phyloP scores from a whole-genome alignment of 2,888 invertebrate genomes.

The Tridacna gigas region DNA sequence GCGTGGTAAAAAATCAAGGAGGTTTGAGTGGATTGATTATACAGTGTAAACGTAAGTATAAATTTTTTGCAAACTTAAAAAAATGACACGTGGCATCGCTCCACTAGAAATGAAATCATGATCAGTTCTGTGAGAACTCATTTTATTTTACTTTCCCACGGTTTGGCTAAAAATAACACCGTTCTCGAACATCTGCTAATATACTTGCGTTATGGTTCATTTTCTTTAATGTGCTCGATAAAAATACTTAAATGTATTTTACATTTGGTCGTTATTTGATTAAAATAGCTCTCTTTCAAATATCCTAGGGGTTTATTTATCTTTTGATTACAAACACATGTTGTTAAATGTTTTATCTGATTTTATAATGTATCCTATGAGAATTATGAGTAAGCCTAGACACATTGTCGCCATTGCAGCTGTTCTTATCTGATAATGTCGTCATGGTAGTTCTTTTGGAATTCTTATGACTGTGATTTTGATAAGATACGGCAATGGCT shows the following conservation, averaged over 20 bases:
- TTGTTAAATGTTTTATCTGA: slow-evolving; percentile 2
- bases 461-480: not conserved
- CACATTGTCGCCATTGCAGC: not conserved
- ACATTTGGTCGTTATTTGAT: slow-evolving; percentile 9
- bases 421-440: slow-evolving; percentile 1
- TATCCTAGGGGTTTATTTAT: not conserved
- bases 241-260: too few species aligned
- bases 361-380: not conserved
- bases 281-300: not conserved
- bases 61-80: too few species aligned
- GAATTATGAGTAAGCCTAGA: not conserved
- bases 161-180: not conserved
- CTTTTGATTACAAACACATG: slow-evolving; percentile 4
- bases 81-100: too few species aligned
- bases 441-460: slow-evolving; percentile 8
- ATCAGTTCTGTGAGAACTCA: not conserved
- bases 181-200: too few species aligned
- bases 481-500: too few species aligned
- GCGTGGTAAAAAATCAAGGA: slow-evolving; percentile 14
- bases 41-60: not conserved
- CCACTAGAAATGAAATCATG: too few species aligned
- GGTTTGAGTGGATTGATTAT: slow-evolving; percentile 19
- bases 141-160: slow-evolving; percentile 6
- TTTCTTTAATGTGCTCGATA: slow-evolving; percentile 4
- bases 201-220: not conserved